Evolutionary conservation across 2,888 invertebrate species (phyloP), one percentile per base, ranked within the genome.

Genomic region (Athrips mouffetella): DNA sequence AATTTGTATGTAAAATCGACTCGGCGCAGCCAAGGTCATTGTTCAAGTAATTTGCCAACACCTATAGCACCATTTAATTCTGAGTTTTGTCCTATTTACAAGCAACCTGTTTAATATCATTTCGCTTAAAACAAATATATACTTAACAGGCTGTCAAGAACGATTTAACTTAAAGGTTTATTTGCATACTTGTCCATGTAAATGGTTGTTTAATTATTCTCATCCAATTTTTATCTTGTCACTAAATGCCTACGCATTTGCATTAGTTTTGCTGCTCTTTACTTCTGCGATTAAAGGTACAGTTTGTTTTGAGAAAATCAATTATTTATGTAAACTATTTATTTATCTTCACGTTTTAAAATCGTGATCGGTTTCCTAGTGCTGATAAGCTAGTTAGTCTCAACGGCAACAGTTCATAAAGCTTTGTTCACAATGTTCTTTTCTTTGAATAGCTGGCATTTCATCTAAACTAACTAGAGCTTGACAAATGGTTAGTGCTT

Each of bases 61-160:
- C n/a, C n/a, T n/a, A n/a, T n/a, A n/a, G n/a, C n/a, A n/a, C n/a
- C n/a, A n/a, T n/a, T n/a, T n/a, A n/a, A n/a, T n/a, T n/a, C n/a
- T n/a, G 18, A 20, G 37, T 11, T 21, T 37, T 5, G 20, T 20
- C 21, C n/a, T 21, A 21, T 18, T 11, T 20, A 21, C 4, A 8
- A 37, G n/a, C 37, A 37, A 11, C 37, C 37, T 37, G 21, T 37
- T 58, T 60, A 57, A 57, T 59, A 49, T 44, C 50, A 56, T 53
- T 59, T 59, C 61, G 52, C 53, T 54, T 51, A 23, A 51, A 48
- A 55, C 57, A 51, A 55, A 59, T 55, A 47, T 23, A 51, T 53
- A 59, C 51, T 54, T 60, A 60, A 60, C 65, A 61, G 56, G 58
- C 60, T 57, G 59, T 62, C 46, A 54, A 50, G 53, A 57, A 55